These are phyloP conservation scores for Ceyx erithaca DNA, from an alignment of 2,797 vertebrate species.

Conservation along the genomic window DNA sequence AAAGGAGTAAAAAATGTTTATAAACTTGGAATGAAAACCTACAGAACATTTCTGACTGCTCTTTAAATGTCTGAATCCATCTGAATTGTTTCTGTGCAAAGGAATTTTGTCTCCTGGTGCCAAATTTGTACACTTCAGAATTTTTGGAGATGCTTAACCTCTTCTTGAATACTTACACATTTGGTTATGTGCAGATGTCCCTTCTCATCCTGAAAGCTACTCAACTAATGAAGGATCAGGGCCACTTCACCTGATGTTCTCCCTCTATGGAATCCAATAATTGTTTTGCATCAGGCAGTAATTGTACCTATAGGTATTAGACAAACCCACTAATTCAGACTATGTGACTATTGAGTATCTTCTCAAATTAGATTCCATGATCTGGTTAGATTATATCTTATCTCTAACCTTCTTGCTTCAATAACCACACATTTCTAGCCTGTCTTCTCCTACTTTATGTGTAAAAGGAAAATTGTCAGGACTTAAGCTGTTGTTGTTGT, in stretches of 20 bases:
- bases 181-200: background rate
- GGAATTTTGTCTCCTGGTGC: background rate
- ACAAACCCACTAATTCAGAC: constrained; percentile 11
- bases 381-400: constrained; percentile 60
- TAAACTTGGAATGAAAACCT: background rate
- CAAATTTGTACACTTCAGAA: background rate
- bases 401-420: constrained; percentile 57
- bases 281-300: background rate
- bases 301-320: background rate
- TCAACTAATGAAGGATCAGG: background rate
- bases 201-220: background rate
- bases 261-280: background rate
- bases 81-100: background rate
- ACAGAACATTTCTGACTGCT: background rate
- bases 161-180: background rate
- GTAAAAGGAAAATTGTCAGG: background rate
- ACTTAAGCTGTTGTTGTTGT: constrained; percentile 23
- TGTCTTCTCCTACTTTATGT: constrained; percentile 30
- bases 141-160: background rate
- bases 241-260: background rate
- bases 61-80: background rate
- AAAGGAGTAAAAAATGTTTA: background rate
- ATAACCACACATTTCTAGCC: constrained; percentile 35
- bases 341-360: background rate
- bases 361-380: constrained; percentile 31